Base-by-base conservation (phyloP, 2,797 vertebrate species). In the Aviceda leuphotes region DNA sequence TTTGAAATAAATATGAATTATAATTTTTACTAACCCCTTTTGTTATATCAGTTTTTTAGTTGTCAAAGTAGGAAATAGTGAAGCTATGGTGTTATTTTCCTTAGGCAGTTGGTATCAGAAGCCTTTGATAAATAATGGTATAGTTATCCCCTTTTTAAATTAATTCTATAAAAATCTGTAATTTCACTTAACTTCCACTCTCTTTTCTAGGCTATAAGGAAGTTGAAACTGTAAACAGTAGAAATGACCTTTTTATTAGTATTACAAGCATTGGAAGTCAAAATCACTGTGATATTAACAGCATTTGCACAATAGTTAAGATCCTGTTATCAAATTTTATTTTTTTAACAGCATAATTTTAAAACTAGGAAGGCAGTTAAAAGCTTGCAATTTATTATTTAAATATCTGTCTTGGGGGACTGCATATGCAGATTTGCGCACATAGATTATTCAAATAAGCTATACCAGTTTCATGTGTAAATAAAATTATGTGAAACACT, bases 311-410 rank as follows among this genome's bases (percentile, higher is more conserved):
- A 86, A 43, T 30, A 86, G 80, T 67, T 86, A 86, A 46, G 50
- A 77, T 47, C 12, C 15, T 88, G n/a, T 55, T 90, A 90, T 10
- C 39, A 81, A 55, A 37, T 90, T 92, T 73, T 74, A 70, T 5
- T 76, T 87, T 89, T 92, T 78, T 68, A 33, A 54, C 33, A 46
- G 24, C 20, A 9, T 5, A 71, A 15, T 33, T 43, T 91, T 82
- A 79, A 61, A 81, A 88, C 78, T 46, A 81, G 54, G 16, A 81
- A 86, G 43, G 50, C 39, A 55, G 17, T 66, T 94, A 68, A 80
- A 83, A 87, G 31, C 54, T 91, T 89, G 41, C 43, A 33, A n/a
- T 78, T 80, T 85, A 52, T 84, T 90, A 90, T 87, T 96, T 91
- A 85, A 89, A 22, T 89, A 39, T 30, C 37, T 88, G 61, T 88